Conservation (phyloP, 2,797 vertebrate species). For the Mastacembelus armatus region DNA sequence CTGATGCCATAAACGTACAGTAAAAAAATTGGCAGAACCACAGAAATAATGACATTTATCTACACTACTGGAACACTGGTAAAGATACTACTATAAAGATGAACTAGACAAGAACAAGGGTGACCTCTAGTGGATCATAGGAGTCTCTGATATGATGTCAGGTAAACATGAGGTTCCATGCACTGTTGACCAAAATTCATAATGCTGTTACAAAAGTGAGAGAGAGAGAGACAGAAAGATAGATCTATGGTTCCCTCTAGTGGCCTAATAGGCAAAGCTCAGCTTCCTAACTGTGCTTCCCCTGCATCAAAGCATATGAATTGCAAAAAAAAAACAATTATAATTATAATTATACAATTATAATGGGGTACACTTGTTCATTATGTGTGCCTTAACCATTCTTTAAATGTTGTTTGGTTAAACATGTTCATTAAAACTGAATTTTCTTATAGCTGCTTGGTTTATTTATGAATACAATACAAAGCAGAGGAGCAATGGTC, state of each 20-base stretch:
- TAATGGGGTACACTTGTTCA: no score
- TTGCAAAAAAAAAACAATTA: no score
- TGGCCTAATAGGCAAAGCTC: slow-evolving; percentile 22
- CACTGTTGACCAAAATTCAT: no score
- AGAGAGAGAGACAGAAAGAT: no score
- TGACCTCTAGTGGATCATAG: slow-evolving; percentile 7
- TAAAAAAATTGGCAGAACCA: not conserved
- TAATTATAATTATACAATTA: no score
- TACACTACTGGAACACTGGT: not conserved
- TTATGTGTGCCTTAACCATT: not conserved
- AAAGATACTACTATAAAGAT: not conserved
- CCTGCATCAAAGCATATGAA: no score
- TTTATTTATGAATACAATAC: not conserved
- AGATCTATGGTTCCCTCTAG: slow-evolving; percentile 49
- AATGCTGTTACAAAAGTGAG: no score
- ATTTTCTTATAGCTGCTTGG: not conserved
- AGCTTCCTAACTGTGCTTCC: no score
- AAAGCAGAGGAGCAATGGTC: not conserved
- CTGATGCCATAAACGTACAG: not conserved
- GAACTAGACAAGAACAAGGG: not conserved
- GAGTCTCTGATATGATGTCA: not conserved
- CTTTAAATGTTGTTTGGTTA: not conserved
- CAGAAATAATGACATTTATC: not conserved
- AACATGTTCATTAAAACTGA: not conserved
- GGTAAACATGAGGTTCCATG: no score